Conservation (phyloP, 64 coral and sea anemone genomes). For the Stichodactyla mertensii region DNA sequence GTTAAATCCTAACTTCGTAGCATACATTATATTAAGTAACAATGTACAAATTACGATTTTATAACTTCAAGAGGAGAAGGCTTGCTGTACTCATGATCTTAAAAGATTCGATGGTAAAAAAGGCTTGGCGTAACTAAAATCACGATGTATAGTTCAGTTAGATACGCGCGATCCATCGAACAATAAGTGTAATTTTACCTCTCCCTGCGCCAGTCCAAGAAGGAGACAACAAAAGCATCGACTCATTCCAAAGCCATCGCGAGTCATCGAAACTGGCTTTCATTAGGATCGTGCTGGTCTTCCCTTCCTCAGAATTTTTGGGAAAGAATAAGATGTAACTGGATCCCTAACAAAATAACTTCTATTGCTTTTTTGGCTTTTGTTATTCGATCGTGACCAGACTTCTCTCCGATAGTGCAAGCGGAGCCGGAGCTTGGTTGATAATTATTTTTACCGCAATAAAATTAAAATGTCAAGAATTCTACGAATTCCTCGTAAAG, state of each 20-base stretch:
- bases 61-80: background rate
- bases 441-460: background rate
- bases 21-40: background rate
- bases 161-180: background rate
- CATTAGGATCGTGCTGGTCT: background rate
- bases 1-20: background rate
- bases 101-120: background rate
- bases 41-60: background rate
- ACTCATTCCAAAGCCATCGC: constrained; percentile 18
- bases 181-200: background rate
- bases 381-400: background rate
- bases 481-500: too few relatives aligned
- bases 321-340: background rate
- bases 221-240: constrained; percentile 23
- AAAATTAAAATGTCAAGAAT: too few relatives aligned
- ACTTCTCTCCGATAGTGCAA: background rate
- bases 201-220: constrained; percentile 1
- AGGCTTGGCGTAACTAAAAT: background rate
- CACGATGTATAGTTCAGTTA: background rate
- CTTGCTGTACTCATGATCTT: background rate
- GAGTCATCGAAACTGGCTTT: background rate
- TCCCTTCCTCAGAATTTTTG: background rate
- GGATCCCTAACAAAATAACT: background rate
- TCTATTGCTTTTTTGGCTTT: background rate
- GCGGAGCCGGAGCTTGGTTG: background rate